phyloP scores from a whole-genome alignment of 2,888 invertebrate genomes.

The Busseola fusca region DNA sequence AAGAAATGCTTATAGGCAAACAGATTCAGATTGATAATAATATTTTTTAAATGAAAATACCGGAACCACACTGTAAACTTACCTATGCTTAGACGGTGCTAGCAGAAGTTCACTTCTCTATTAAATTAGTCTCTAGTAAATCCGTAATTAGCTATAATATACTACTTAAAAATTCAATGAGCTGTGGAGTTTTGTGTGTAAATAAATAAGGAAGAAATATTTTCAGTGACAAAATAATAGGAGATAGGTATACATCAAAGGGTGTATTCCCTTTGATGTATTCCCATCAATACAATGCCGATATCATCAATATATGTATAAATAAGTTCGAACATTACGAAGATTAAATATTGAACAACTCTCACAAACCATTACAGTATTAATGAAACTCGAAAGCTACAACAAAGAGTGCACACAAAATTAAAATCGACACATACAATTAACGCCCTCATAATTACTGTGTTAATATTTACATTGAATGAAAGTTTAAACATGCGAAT shows the following conservation, averaged over 20 bases:
- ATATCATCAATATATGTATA: constrained; percentile 11
- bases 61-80: too few relatives aligned
- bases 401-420: constrained; percentile 63
- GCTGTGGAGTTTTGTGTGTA: too few relatives aligned
- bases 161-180: too few relatives aligned
- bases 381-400: constrained; percentile 47
- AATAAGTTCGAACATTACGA: constrained; percentile 6
- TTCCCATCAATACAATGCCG: not conserved
- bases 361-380: constrained; percentile 42
- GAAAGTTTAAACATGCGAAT: constrained; percentile 82
- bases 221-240: not conserved
- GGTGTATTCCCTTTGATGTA: not conserved
- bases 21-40: too few relatives aligned
- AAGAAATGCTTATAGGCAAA: not conserved
- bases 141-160: too few relatives aligned
- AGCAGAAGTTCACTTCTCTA: too few relatives aligned
- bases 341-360: constrained; percentile 34
- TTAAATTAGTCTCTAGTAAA: too few relatives aligned
- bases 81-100: too few relatives aligned
- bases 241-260: too few relatives aligned
- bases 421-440: constrained; percentile 74
- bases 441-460: constrained; percentile 79
- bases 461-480: constrained; percentile 81
- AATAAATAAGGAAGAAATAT: too few relatives aligned
- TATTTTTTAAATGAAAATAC: not conserved